These are phyloP conservation scores for Macrobrachium rosenbergii DNA, from an alignment of 1,140 invertebrate species.

Conservation along the genomic window DNA sequence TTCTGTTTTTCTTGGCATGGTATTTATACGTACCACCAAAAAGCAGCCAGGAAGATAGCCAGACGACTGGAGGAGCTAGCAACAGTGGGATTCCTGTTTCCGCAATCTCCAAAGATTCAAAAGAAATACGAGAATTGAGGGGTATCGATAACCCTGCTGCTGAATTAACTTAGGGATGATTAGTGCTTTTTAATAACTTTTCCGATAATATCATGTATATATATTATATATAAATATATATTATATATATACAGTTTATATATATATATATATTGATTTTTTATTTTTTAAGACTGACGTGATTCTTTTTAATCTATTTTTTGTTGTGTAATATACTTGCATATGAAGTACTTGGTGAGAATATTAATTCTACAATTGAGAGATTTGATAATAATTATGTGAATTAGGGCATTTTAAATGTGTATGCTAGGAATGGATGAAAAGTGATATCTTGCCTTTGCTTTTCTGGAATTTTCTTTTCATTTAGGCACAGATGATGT, in stretches of 20 bases:
- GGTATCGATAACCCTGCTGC: slow-evolving; percentile 12
- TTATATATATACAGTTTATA: background rate
- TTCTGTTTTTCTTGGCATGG: slow-evolving; percentile 36
- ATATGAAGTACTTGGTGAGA: no score
- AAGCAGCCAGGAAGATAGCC: no score
- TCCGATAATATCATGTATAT: background rate
- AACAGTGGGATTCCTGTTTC: background rate
- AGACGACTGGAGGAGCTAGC: background rate
- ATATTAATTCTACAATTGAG: no score
- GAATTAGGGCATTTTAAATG: no score
- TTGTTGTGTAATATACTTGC: no score
- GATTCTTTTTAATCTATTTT: no score
- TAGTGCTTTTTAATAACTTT: background rate
- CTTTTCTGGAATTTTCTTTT: no score
- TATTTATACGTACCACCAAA: slow-evolving; percentile 29
- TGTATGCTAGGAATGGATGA: no score
- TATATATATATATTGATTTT: background rate
- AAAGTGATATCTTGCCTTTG: no score
- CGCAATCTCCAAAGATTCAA: background rate
- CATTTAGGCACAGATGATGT: no score
- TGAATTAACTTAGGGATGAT: background rate
- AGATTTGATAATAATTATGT: no score
- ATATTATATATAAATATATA: background rate
- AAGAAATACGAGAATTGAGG: background rate
- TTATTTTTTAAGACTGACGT: no score